Conservation (phyloP, 2,797 vertebrate genomes). For the Muscicapa comitata region DNA sequence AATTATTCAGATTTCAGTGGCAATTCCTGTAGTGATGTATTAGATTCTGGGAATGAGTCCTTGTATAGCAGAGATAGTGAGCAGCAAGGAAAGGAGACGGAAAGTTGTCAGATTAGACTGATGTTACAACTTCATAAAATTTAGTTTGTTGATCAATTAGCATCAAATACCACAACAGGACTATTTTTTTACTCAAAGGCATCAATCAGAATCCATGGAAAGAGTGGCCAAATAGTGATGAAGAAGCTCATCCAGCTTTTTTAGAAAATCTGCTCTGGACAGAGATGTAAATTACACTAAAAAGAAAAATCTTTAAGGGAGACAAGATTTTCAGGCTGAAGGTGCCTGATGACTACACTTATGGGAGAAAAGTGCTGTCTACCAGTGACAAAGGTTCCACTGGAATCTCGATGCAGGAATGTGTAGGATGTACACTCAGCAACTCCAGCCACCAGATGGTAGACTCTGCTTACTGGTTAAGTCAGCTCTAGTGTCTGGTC, state of each 20-base stretch:
- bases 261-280: neutral
- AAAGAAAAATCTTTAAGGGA: neutral
- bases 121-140: neutral
- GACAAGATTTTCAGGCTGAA: neutral
- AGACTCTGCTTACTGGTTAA: conserved; percentile 72
- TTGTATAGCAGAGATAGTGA: neutral
- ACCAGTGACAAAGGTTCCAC: neutral
- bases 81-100: neutral
- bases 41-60: neutral
- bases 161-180: neutral
- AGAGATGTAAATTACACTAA: neutral
- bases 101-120: neutral
- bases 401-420: conserved; percentile 5
- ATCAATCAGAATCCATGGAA: neutral
- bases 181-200: neutral
- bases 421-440: conserved; percentile 47
- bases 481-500: conserved; percentile 64
- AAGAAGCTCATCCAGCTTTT: neutral
- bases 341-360: neutral
- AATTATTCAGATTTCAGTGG: neutral
- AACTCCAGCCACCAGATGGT: conserved; percentile 70
- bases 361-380: neutral
- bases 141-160: neutral
- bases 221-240: neutral
- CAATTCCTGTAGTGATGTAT: neutral